Base-by-base conservation (phyloP, 2,797 vertebrate species). In the Gallinago solitaria region DNA sequence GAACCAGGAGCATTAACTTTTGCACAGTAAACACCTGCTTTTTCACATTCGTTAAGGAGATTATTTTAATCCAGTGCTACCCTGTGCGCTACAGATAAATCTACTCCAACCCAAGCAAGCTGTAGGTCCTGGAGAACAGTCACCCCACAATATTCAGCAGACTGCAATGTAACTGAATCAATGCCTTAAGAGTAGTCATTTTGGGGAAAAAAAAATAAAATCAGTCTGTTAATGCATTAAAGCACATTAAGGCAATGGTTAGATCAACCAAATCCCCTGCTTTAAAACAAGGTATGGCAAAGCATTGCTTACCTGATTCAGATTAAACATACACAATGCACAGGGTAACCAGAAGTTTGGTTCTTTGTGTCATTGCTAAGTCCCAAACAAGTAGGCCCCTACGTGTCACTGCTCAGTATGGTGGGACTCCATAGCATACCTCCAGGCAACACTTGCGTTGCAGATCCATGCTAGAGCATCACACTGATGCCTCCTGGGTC, bases 401-500 rank as follows among this genome's bases (percentile, higher is more conserved):
- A 1, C 7, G 7, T 41, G 35, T 20, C 54, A 17, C 10, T 30
- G 35, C 41, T 3, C 24, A 57, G 41, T 8, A 7, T 5, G 11
- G 33, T 19, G 30, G 50, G 33, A 48, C 33, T 63, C 54, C 5
- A 1, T 4, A 30, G 48, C 30, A 18, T 8, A 50, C 6, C 21
- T 43, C n/a, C 59, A 59, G 43, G 86, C 57, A 70, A 53, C 19
- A 12, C 7, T n/a, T 59, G 33, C 57, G 10, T 9, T 13, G 35
- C 35, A 76, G 64, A 33, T 37, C 39, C 41, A 27, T 17, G 53
- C 41, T 27, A 30, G 7, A 37, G 24, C 32, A 43, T 41, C 41
- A 33, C 3, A 0, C 6, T 60, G 59, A 60, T 48, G 33, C 28
- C 30, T 41, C 45, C 57, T 19, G 0, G 0, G 57, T 35, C 50